Conservation (phyloP, 1,140 invertebrate species). For the Ganaspis sp. region DNA sequence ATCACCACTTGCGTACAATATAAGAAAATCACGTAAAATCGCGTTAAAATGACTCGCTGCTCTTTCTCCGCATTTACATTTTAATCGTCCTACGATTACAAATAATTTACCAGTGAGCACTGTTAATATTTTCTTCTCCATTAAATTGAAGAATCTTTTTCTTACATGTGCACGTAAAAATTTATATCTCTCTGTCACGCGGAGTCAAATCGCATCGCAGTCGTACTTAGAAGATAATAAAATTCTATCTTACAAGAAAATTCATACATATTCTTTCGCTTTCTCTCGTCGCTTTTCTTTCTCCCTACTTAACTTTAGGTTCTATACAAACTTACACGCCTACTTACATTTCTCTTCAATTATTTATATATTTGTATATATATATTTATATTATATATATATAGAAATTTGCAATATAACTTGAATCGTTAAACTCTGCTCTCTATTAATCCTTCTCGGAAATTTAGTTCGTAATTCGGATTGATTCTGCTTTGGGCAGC, state of each 20-base stretch:
- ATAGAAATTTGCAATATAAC: conserved; percentile 56
- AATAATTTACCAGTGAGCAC: conserved; percentile 48
- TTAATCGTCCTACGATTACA: conserved; percentile 32
- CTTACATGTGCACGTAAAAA: not conserved
- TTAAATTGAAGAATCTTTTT: not conserved
- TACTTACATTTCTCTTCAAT: conserved; percentile 55
- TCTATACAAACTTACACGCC: conserved; percentile 72
- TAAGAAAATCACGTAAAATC: conserved; percentile 31
- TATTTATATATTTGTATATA: conserved; percentile 54
- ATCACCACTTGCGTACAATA: conserved; percentile 6
- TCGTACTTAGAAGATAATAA: conserved; percentile 59
- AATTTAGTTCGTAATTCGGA: conserved; percentile 16
- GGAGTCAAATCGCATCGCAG: conserved; percentile 35
- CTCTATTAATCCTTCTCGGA: conserved; percentile 18
- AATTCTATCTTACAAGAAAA: conserved; percentile 70
- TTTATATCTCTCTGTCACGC: conserved; percentile 33
- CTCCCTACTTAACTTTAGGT: conserved; percentile 61
- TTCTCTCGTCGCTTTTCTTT: conserved; percentile 43
- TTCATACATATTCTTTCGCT: conserved; percentile 39
- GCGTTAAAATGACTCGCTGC: conserved; percentile 29
- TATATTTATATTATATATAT: conserved; percentile 57
- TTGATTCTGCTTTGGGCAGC: conserved; percentile 6
- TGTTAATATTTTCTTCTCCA: not conserved
- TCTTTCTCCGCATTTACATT: conserved; percentile 23
- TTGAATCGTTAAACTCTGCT: conserved; percentile 55